Base-by-base conservation (phyloP, 2,797 vertebrate species). In the Hydrocynus forskahlii region DNA sequence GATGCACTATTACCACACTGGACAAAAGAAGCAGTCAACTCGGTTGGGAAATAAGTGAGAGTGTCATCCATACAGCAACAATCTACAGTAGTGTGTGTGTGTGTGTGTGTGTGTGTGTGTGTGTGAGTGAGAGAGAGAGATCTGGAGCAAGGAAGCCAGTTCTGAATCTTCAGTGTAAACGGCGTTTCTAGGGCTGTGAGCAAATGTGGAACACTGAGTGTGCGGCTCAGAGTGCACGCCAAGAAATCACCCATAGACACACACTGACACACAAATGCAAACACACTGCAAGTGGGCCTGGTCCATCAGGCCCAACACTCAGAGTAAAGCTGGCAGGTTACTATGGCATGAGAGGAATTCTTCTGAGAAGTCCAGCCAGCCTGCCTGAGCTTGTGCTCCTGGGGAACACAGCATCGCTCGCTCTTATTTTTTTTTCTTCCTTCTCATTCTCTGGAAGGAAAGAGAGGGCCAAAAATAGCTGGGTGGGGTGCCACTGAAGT, bases 271-370 rank as follows among this genome's bases (percentile, higher is more conserved):
- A 72, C 80, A 69, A 63, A 54, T 48, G 72, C 25, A 70, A 23
- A 19, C 52, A 80, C 63, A 81, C 69, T 71, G 78, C 68, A 74
- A 81, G 73, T 35, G 76, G 70, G 82, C 85, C 82, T 84, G 75
- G 81, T 85, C 35, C 54, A 19, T 78, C 76, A 84, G 81, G 71
- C 82, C 78, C 60, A 40, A 71, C 4, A 38, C 85, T 84, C 82
- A 91, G 92, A 93, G 88, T 86, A 87, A 89, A 93, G 89, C 87
- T 90, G 90, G 90, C 92, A 93, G 90, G 93, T 94, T 95, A 95
- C 94, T 95, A 95, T 89, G 92, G 94, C 89, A 94, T 92, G 93
- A 84, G 89, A 94, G 92, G 94, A 95, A 95, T 95, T 85, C 92
- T 89, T 90, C 90, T 88, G 79, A 83, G 84, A 92, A 91, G 89